Conservation (phyloP, 2,888 invertebrate species). For the Nomada goodeniana region DNA sequence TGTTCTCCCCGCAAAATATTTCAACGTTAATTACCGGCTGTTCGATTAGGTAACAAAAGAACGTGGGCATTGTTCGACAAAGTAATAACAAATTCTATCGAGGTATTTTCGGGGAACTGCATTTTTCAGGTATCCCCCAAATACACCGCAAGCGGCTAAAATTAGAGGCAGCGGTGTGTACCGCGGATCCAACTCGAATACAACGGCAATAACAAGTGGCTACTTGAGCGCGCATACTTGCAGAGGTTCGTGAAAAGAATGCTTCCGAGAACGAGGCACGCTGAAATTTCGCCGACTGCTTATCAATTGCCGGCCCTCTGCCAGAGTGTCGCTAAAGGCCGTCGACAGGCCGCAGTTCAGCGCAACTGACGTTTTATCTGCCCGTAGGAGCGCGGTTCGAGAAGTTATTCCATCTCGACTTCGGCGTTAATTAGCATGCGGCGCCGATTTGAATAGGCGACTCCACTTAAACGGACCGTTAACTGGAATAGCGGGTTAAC, state of each 20-base stretch:
- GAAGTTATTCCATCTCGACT: background rate
- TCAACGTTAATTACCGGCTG: background rate
- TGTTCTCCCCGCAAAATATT: background rate
- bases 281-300: constrained; percentile 62
- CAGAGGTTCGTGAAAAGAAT: constrained; percentile 52
- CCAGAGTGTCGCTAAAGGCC: constrained; percentile 44
- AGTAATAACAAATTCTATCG: background rate
- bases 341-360: constrained; percentile 42
- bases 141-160: constrained; percentile 24
- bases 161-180: background rate
- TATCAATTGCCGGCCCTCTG: constrained; percentile 57
- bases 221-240: constrained; percentile 45
- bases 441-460: background rate
- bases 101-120: background rate
- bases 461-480: background rate
- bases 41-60: background rate
- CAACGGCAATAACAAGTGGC: background rate
- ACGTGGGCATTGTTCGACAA: background rate
- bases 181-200: background rate
- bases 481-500: background rate
- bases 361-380: constrained; percentile 15
- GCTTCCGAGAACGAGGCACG: constrained; percentile 46
- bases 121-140: background rate
- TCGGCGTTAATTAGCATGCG: background rate
- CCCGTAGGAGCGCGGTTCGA: background rate